Percentiles rank a stretch among this genome's conserved stretches.
phyloP scores from a whole-genome alignment of 2,797 vertebrate genomes.

The Pantherophis vulpinus region DNA sequence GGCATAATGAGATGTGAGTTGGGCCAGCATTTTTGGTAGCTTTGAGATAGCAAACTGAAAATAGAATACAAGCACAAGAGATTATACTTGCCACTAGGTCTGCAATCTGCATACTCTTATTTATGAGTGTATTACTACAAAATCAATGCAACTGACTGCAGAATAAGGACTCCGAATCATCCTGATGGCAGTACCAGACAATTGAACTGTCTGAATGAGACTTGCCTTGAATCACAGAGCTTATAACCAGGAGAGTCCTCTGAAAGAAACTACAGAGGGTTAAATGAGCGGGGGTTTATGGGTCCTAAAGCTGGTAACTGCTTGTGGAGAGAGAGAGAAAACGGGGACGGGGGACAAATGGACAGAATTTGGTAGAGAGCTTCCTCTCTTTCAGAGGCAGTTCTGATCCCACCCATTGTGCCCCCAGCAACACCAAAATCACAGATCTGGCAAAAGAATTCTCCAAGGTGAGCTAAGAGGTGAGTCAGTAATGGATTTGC shows the following conservation, averaged over 20 bases:
- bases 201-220: neutral
- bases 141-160: neutral
- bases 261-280: neutral
- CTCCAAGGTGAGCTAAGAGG: neutral
- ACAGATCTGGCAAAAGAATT: neutral
- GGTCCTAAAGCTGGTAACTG: neutral
- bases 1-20: neutral
- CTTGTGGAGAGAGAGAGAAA: neutral
- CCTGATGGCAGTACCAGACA: neutral
- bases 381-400: slow-evolving; percentile 5
- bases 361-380: slow-evolving; percentile 3
- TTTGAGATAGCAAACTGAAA: neutral
- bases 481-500: neutral
- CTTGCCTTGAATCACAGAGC: too few species aligned
- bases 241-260: neutral
- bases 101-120: neutral
- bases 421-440: neutral
- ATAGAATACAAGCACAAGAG: neutral
- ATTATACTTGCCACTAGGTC: neutral
- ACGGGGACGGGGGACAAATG: fast-evolving
- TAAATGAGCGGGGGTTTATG: neutral
- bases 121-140: neutral
- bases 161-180: neutral
- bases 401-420: neutral
- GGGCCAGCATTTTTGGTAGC: neutral